Conservation (phyloP, 2,888 invertebrate genomes). For the Octonoba sinensis region DNA sequence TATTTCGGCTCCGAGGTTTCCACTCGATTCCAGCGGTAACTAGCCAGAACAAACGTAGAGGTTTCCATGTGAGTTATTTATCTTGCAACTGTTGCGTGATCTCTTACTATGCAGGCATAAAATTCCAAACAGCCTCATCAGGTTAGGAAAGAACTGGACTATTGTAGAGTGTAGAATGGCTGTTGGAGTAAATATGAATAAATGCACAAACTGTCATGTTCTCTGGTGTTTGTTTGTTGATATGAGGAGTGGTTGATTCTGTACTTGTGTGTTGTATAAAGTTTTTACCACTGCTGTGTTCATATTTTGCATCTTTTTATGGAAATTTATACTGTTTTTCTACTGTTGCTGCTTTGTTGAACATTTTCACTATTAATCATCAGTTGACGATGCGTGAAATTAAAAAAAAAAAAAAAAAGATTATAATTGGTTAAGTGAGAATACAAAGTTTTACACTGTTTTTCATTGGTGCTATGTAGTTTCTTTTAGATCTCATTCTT, state of each 20-base stretch:
- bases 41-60: no score
- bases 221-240: slow-evolving; percentile 12
- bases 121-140: no score
- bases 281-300: slow-evolving; percentile 51
- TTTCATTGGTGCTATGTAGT: slow-evolving; percentile 21
- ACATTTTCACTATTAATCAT: no score
- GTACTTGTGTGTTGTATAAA: slow-evolving; percentile 29
- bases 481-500: background rate
- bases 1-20: no score
- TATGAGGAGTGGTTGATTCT: slow-evolving; percentile 16
- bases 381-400: no score
- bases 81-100: no score
- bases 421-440: background rate
- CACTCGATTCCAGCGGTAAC: no score
- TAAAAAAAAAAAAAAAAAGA: no score
- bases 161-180: no score
- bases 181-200: background rate
- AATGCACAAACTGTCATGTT: slow-evolving; percentile 14
- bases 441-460: slow-evolving; percentile 10
- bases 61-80: no score
- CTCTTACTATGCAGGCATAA: no score
- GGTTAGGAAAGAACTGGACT: no score
- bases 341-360: slow-evolving; percentile 3
- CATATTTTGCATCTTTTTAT: slow-evolving; percentile 48
- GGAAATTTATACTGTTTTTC: slow-evolving; percentile 19